Evolutionary conservation across 2,888 invertebrate species (phyloP), one percentile per base, ranked within the genome.

Genomic region (Euplexia lucipara): DNA sequence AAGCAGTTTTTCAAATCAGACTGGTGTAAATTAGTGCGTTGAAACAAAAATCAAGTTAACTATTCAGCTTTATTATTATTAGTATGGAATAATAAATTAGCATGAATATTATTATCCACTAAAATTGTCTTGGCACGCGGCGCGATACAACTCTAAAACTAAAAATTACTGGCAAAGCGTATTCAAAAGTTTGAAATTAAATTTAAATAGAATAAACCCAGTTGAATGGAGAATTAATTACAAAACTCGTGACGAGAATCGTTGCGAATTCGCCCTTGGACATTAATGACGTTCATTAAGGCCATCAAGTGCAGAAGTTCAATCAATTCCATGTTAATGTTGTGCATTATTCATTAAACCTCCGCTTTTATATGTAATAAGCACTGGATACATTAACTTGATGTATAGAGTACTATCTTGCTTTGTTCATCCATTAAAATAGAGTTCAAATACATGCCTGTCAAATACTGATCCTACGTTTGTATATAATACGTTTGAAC

Each of bases 281-380:
- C 18, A n/a, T n/a, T n/a, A n/a, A n/a, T 66, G 41, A 66, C 59
- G 41, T 44, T 56, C 30, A 68, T 59, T 69, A 51, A 26, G 14
- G 59, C 34, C 66, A 37, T 53, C 48, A 62, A 16, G 41, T 44
- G 35, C 59, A 66, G 48, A 9, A 44, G 22, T 68, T 59, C 26
- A 35, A 68, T 58, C 47, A 48, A 66, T 48, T 48, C 18, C 9
- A 56, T 41, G 47, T 42, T 48, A 48, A 58, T 68, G 30, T 42
- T 42, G 12, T 35, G 35, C 30, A 37, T 37, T 18, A 58, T 41
- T 42, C 1, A 66, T 66, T 48, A 42, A 35, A 30, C 16, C 14
- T 20, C 2, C 20, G 39, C 12, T 9, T 37, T 22, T 9, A 9
- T 14, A 12, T 32, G n/a, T 3, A 18, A 1, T 3, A 26, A 18